Evolutionary conservation across 1,140 invertebrate species (phyloP).

Genomic region (Lasaia peninsularis): DNA sequence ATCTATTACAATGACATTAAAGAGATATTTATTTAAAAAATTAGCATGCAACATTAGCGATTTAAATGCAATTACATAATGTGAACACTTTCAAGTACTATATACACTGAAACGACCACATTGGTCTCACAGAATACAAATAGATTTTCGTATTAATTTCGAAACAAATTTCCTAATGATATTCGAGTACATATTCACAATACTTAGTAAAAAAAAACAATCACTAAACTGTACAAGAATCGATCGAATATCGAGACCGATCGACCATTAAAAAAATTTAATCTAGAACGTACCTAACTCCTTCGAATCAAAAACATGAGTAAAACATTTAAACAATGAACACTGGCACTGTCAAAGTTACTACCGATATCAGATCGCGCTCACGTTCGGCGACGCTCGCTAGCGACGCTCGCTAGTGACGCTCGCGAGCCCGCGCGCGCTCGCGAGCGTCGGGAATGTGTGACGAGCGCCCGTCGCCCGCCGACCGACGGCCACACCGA

Average conservation of each 20-base stretch:
- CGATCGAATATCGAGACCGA: slow-evolving; percentile 36
- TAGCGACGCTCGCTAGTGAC: slow-evolving; percentile 11
- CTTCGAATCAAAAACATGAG: slow-evolving; percentile 58
- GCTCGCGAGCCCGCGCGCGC: slow-evolving; percentile 6
- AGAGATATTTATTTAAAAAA: slow-evolving; percentile 17
- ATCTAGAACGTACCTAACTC: slow-evolving; percentile 50
- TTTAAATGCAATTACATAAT: slow-evolving; percentile 71
- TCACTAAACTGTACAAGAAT: slow-evolving; percentile 58
- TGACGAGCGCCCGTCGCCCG: slow-evolving; percentile 33
- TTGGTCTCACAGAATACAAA: slow-evolving; percentile 39
- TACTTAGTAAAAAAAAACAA: slow-evolving; percentile 54
- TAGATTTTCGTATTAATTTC: slow-evolving; percentile 45
- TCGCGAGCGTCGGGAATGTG: slow-evolving; percentile 37
- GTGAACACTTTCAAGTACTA: slow-evolving; percentile 70
- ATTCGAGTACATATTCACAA: slow-evolving; percentile 75
- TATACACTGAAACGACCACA: slow-evolving; percentile 52
- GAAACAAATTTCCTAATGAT: slow-evolving; percentile 61
- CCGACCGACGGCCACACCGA: slow-evolving; percentile 38
- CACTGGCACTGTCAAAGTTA: slow-evolving; percentile 47
- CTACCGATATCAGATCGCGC: slow-evolving; percentile 20
- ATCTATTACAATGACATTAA: slow-evolving; percentile 24
- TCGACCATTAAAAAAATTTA: slow-evolving; percentile 41
- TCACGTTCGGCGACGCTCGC: not conserved
- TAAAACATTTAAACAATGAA: slow-evolving; percentile 67
- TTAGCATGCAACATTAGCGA: slow-evolving; percentile 69